These are phyloP conservation scores for Callopanchax toddi DNA, from an alignment of 2,113 vertebrate genomes.

Conservation along the genomic window DNA sequence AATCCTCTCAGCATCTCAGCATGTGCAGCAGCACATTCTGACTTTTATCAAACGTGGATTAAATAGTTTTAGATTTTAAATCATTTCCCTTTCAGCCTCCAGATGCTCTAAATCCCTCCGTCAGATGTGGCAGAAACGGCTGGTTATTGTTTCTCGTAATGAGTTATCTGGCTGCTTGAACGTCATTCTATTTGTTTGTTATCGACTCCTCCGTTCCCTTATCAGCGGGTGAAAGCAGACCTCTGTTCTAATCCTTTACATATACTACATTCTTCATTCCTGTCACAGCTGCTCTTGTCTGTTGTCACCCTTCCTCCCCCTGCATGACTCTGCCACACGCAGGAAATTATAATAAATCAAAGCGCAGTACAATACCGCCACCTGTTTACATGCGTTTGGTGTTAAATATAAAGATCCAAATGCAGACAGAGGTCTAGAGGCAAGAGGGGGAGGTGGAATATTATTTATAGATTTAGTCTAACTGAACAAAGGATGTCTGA, in stretches of 20 bases:
- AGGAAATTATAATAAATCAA: slow-evolving; percentile 24
- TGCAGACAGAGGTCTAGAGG: neutral
- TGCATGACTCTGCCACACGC: neutral
- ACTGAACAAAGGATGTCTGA: neutral
- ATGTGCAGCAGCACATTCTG: no score
- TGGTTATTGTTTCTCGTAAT: slow-evolving; percentile 27
- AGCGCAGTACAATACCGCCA: neutral
- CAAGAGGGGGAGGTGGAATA: neutral
- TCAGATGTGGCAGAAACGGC: neutral
- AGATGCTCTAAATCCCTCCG: neutral
- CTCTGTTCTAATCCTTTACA: slow-evolving; percentile 77
- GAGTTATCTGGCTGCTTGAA: slow-evolving; percentile 40
- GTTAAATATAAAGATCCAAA: neutral
- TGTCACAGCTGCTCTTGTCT: slow-evolving; percentile 83
- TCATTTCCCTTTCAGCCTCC: no score
- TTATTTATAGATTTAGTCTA: neutral
- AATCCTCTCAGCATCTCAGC: neutral
- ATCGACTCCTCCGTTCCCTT: slow-evolving; percentile 25
- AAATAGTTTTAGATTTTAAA: no score
- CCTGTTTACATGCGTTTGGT: neutral
- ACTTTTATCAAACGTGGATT: no score
- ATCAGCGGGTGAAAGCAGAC: slow-evolving; percentile 76
- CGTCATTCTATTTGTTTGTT: slow-evolving; percentile 53
- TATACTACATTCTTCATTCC: slow-evolving; percentile 76
- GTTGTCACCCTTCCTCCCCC: slow-evolving; percentile 74